phyloP scores from a whole-genome alignment of 1,140 invertebrate genomes.

The Euglossa dilemma region DNA sequence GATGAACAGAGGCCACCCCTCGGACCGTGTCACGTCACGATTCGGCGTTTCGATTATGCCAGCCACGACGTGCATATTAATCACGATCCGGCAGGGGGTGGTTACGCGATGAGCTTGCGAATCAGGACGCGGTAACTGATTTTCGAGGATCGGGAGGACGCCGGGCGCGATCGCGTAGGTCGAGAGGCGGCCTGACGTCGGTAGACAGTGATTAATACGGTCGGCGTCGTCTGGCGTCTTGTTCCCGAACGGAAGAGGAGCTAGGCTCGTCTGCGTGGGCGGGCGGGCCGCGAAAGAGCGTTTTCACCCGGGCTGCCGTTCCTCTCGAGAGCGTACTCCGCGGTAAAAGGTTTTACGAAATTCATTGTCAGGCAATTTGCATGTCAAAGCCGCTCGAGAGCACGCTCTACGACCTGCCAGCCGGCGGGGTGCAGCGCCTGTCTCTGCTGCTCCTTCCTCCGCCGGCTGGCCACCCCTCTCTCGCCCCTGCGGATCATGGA shows the following conservation, averaged over 20 bases:
- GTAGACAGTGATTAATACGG: constrained; percentile 82
- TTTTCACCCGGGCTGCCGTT: constrained; percentile 43
- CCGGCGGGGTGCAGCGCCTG: constrained; percentile 47
- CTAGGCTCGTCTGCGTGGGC: constrained; percentile 60
- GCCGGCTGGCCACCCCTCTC: constrained; percentile 38
- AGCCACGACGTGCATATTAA: constrained; percentile 51
- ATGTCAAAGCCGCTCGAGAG: constrained; percentile 77
- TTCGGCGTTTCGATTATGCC: constrained; percentile 38
- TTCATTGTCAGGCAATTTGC: constrained; percentile 82
- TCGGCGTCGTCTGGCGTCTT: constrained; percentile 78
- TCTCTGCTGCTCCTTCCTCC: constrained; percentile 60
- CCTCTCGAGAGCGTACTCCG: constrained; percentile 68
- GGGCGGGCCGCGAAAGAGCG: constrained; percentile 55
- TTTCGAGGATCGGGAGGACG: constrained; percentile 60
- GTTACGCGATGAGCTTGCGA: constrained; percentile 47
- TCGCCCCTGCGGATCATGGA: constrained; percentile 67
- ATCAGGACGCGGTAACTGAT: constrained; percentile 61
- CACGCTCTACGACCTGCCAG: constrained; percentile 66
- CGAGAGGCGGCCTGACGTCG: constrained; percentile 67
- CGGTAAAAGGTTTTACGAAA: constrained; percentile 82
- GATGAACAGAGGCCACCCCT: background rate
- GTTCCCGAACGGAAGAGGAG: constrained; percentile 41
- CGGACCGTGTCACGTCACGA: constrained; percentile 8
- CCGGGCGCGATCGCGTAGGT: constrained; percentile 33
- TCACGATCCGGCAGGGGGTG: constrained; percentile 39